Base-by-base conservation (phyloP, 2,888 invertebrate species). In the Volucella bombylans region DNA sequence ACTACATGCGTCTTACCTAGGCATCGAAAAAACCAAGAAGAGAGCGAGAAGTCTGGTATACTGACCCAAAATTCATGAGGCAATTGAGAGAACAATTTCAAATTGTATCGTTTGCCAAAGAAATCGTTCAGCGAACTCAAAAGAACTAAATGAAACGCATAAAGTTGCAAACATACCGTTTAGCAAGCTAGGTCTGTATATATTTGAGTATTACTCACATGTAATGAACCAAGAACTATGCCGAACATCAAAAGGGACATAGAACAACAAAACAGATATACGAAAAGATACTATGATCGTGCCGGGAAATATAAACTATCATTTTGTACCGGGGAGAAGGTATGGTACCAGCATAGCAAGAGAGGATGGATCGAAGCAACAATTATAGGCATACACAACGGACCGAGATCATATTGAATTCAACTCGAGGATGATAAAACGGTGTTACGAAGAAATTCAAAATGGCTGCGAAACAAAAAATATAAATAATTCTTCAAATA, bases 41-140 rank as follows among this genome's bases (percentile, higher is more conserved):
- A 23, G 23, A 23, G 23, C 23, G 4, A 76, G 87, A 8, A 65
- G 72, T 18, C 41, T 88, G 12, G 62, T 88, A 39, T 87, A 88
- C 71, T 88, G 88, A 87, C 88, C 88, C n/a, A 39, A 82, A 8
- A 79, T 88, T 9, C 79, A 87, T 45, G 43, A 64, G 4, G 80
- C 86, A 15, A 87, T 87, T 47, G 87, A 88, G 76, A 76, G 76
- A 31, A 23, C 23, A 23, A 69, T 87, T 77, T 11, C 86, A 38
- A 64, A 68, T 12, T 83, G 81, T 38, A 41, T 8, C 4, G 52
- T 65, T 4, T 87, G 78, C 55, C 87, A 86, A 47, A 72, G 71
- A 31, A 45, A 78, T 47, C 72, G 81, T 6, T 41, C 18, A 8
- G 41, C 76, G 3, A 86, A 85, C 57, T 52, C 45, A 1, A 87